Conservation (phyloP, 2,888 invertebrate species). For the Caenorhabditis sp. region DNA sequence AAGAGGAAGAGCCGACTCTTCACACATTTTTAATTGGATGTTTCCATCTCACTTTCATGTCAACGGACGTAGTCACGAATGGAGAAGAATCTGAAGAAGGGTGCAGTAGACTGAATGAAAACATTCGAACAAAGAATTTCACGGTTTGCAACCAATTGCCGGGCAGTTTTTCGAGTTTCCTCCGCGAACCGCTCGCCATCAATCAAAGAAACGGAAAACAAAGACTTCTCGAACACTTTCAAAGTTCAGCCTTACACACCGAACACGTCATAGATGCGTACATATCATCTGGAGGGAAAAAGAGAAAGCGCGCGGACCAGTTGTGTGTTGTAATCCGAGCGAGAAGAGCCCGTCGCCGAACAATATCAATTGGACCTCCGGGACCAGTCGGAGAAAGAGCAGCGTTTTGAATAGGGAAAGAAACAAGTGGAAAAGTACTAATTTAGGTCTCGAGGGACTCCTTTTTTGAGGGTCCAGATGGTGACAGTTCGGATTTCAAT, state of each 20-base stretch:
- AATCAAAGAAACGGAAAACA: not conserved
- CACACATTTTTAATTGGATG: conserved; percentile 51
- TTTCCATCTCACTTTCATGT: conserved; percentile 12
- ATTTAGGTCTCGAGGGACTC: conserved; percentile 27
- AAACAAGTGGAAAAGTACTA: conserved; percentile 30
- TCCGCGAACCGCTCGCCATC: not conserved
- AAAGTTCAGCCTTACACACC: too few relatives aligned
- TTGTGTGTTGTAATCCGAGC: conserved; percentile 46
- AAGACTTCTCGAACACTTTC: too few relatives aligned
- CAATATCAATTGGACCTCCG: conserved; percentile 51
- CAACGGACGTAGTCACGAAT: conserved; percentile 21
- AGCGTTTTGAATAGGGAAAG: not conserved
- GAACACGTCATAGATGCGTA: too few relatives aligned
- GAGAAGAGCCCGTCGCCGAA: conserved; percentile 8
- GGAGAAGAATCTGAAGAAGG: not conserved
- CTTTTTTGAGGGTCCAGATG: conserved; percentile 35
- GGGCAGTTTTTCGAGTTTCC: not conserved
- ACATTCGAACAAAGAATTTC: too few relatives aligned
- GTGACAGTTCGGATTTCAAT: conserved; percentile 41
- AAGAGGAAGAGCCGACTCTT: conserved; percentile 15
- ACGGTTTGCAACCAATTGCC: too few relatives aligned
- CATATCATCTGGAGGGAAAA: conserved; percentile 31
- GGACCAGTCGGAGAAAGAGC: too few relatives aligned
- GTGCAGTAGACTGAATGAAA: conserved; percentile 4
- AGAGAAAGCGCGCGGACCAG: conserved; percentile 23